Evolutionary conservation across 2,113 vertebrate species (phyloP).

Genomic region (Eurypyga helias): DNA sequence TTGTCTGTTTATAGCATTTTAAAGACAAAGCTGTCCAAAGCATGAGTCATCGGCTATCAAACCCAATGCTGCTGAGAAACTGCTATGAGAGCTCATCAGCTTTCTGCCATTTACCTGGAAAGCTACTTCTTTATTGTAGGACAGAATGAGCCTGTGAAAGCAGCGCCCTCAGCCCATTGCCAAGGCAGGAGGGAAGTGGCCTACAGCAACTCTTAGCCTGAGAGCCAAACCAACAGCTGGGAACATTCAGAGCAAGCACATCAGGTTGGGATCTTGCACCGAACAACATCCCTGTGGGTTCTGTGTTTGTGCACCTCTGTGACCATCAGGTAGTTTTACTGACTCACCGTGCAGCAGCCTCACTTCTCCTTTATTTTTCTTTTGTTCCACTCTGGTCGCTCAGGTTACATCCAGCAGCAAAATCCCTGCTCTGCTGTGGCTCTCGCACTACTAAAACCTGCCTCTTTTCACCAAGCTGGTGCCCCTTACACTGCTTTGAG

Average conservation of each 20-base stretch:
- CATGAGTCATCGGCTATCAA: neutral
- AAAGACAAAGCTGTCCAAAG: neutral
- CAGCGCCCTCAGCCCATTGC: neutral
- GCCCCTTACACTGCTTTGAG: neutral
- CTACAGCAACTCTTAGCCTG: neutral
- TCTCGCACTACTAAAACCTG: neutral
- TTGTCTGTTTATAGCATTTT: neutral
- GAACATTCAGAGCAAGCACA: neutral
- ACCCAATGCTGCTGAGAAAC: slow-evolving; percentile 17
- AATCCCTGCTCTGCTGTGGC: neutral
- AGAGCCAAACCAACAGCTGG: neutral
- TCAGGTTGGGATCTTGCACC: rapidly evolving
- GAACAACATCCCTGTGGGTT: neutral
- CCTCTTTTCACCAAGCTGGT: neutral
- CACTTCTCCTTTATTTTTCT: neutral
- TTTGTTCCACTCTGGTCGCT: neutral
- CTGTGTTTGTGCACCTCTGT: neutral
- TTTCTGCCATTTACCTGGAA: neutral
- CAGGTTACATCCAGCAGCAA: neutral
- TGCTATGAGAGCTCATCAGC: neutral
- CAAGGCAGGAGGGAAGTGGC: neutral
- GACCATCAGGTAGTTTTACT: neutral
- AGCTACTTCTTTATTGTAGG: neutral
- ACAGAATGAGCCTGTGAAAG: neutral
- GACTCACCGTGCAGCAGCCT: neutral